Evolutionary conservation across 1,140 invertebrate species (phyloP), one percentile per base, ranked within the genome.

Genomic region (Caenorhabditis briggsae): DNA sequence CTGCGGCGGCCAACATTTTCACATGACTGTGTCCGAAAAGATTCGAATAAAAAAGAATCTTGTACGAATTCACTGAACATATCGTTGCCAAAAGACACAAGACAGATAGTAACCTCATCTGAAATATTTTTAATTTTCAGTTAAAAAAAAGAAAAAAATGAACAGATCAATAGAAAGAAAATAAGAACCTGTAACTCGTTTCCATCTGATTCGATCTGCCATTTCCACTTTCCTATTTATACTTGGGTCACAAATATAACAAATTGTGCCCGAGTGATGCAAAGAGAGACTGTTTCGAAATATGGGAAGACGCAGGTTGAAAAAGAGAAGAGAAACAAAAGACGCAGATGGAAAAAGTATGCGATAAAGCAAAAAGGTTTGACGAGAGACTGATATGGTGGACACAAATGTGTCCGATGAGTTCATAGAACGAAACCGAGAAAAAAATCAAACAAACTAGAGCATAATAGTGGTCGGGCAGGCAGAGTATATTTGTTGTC

Each of bases 1-100:
- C 87, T 16, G 87, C 55, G 0, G 86, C 53, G 0, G 84, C 87
- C 56, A 88, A 58, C n/a, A 88, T 83, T 6, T 85, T 83, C 41
- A 88, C 84, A 83, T 88, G 87, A 23, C 74, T 83, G 41, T 61
- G 70, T 7, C 84, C 87, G 82, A 85, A 86, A 14, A 78, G 70
- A 41, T 78, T 78, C 33, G 70, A 53, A 46, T 78, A 78, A n/a
- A 78, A 78, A 11, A 78, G 46, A 78, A 78, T 78, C 20, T 78
- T 78, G 46, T 78, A 78, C 11, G 70, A 78, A 25, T 53, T 78
- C 9, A 50, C 43, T 6, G 46, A 50, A 25, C 5, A 50, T 50
- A 41, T 14, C 8, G 46, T n/a, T 5, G 70, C 18, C 9, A 78
- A n/a, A 20, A 78, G n/a, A 23, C n/a, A 23, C 5, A 48, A 20